phyloP scores from a whole-genome alignment of 2,113 vertebrate genomes.

The Gymnobelideus leadbeateri region DNA sequence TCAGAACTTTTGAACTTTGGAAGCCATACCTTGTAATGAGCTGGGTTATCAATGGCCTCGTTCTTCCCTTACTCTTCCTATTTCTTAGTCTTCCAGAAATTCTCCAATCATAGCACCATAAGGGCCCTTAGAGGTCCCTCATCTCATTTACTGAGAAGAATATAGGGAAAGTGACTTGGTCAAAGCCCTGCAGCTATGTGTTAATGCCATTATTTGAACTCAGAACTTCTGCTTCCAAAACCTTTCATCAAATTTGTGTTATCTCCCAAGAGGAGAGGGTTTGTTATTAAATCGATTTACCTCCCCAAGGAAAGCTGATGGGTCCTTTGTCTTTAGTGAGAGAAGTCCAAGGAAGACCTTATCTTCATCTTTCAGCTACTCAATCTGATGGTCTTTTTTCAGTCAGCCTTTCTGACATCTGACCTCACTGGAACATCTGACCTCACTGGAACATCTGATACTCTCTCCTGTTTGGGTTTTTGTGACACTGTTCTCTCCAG shows the following conservation, averaged over 20 bases:
- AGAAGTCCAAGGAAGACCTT: not conserved
- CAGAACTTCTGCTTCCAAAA: not conserved
- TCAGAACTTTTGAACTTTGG: not conserved
- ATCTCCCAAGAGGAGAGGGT: not conserved
- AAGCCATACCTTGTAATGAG: not conserved
- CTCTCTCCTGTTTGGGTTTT: not conserved
- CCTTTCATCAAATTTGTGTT: not conserved
- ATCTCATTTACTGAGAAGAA: not conserved
- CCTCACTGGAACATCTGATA: not conserved
- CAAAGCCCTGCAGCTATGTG: not conserved
- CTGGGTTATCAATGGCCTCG: not conserved
- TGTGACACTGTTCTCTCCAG: not conserved
- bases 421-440: not conserved
- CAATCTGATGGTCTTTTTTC: not conserved
- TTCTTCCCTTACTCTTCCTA: slow-evolving; percentile 19
- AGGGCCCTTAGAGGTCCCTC: not conserved
- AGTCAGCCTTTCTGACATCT: not conserved
- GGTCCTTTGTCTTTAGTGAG: not conserved
- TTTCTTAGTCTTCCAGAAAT: not conserved
- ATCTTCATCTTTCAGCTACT: not conserved
- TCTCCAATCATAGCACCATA: not conserved
- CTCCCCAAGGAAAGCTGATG: not conserved
- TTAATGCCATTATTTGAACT: not conserved
- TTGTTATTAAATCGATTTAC: not conserved
- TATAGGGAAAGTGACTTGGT: not conserved